Evolutionary conservation across 2,888 invertebrate species (phyloP), one percentile per base, ranked within the genome.

Genomic region (Laspeyria flexula): DNA sequence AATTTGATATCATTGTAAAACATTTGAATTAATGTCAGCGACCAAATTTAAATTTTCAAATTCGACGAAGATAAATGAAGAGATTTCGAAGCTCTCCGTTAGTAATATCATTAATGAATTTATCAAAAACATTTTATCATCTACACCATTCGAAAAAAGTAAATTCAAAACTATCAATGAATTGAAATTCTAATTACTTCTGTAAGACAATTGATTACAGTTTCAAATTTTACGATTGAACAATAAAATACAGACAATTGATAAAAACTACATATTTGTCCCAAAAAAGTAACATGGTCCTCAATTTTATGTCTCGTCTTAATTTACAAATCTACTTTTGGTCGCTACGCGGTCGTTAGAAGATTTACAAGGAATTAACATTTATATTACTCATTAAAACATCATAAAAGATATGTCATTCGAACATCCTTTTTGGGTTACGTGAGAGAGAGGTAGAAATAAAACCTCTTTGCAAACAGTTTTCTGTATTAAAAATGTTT

Each of bases 371-470:
- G 1, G 13, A 31, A 55, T 65, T 61, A 30, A n/a, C 61, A 61
- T 56, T 37, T 12, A 54, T 43, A 66, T 50, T 11, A 21, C 16
- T 43, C 12, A 54, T 55, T 55, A 58, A 41, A 43, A 55, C 7
- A 34, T 13, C 30, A 53, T 61, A 4, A 57, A 63, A 50, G n/a
- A n/a, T 38, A 0, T 40, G 6, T 43, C n/a, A 16, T 42, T 4
- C 9, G 21, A 25, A 51, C 41, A 67, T 67, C 50, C 54, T 56
- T 46, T 41, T 25, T 25, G 25, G 25, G 25, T 25, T 25, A 7
- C 9, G 25, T 25, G 3, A 3, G 3, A 7, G 3, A 25, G 7
- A 25, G 7, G 25, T 7, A 25, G 5, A 25, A 6, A 25, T 25
- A 25, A 1, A 25, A 25, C 25, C 9, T 1, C 7, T 25, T 21